These are phyloP conservation scores for Heliopora coerulea DNA, from an alignment of 92 coral and sea anemone genomes.

Conservation along the genomic window DNA sequence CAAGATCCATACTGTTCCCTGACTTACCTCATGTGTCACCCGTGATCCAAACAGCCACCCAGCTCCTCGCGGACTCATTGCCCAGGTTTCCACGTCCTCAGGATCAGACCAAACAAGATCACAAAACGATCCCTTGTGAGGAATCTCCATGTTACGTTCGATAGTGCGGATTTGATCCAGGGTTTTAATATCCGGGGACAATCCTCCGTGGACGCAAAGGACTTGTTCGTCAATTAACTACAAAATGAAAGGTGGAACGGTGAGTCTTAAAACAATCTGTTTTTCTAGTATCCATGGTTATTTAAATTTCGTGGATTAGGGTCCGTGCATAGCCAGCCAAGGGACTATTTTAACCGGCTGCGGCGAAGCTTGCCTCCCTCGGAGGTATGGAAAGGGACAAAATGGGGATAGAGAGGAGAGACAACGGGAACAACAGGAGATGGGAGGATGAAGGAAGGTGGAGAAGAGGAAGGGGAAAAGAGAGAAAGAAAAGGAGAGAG, in stretches of 20 bases:
- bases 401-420: no score
- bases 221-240: conserved; percentile 95
- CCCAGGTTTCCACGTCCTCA: conserved; percentile 99
- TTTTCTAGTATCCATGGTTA: no score
- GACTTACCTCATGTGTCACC: conserved; percentile 82
- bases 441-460: no score
- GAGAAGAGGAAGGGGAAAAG: no score
- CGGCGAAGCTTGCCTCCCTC: no score
- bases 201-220: conserved; percentile 97
- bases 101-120: conserved; percentile 99
- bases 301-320: no score
- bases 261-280: not conserved
- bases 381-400: no score
- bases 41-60: conserved; percentile 99
- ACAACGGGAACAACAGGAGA: no score
- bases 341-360: no score
- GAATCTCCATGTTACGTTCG: conserved; percentile 99
- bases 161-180: conserved; percentile 95
- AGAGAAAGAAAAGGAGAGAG: no score
- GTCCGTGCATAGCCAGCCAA: no score
- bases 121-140: conserved; percentile 99
- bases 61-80: conserved; percentile 98
- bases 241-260: not conserved
- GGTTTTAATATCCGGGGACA: conserved; percentile 94
- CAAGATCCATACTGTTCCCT: conserved; percentile 1